A percentile compares a stretch with the other conserved stretches of the same genome.
phyloP scores from a whole-genome alignment of 2,888 invertebrate genomes.

The Hesperia comma region DNA sequence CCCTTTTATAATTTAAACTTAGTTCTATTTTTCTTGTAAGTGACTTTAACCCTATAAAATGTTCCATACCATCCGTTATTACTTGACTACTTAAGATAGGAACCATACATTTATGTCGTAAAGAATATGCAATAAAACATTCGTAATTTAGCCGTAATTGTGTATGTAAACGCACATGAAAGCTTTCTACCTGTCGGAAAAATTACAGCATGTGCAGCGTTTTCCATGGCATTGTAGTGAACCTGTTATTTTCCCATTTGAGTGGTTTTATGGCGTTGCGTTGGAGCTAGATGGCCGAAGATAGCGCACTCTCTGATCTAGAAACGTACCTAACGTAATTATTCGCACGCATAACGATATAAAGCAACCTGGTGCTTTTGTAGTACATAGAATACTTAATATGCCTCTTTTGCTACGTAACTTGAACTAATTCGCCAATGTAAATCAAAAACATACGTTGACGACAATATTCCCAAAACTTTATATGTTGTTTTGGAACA shows the following conservation, averaged over 20 bases:
- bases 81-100: background rate
- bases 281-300: slow-evolving; percentile 67
- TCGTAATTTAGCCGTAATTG: slow-evolving; percentile 45
- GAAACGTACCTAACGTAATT: slow-evolving; percentile 78
- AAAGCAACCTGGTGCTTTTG: slow-evolving; percentile 13
- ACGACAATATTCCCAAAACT: slow-evolving; percentile 10
- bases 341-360: slow-evolving; percentile 70
- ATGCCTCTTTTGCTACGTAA: background rate
- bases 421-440: slow-evolving; percentile 12
- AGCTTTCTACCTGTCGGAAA: slow-evolving; percentile 75
- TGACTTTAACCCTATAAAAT: background rate
- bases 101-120: slow-evolving; percentile 1
- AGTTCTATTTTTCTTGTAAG: too few relatives aligned
- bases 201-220: slow-evolving; percentile 62
- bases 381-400: slow-evolving; percentile 12
- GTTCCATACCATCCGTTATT: background rate
- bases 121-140: slow-evolving; percentile 50
- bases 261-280: slow-evolving; percentile 76
- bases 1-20: too few relatives aligned
- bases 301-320: slow-evolving; percentile 75
- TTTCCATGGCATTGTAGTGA: slow-evolving; percentile 79
- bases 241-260: slow-evolving; percentile 83
- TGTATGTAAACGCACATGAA: slow-evolving; percentile 47
- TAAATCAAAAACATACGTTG: background rate
- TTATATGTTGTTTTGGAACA: slow-evolving; percentile 4